These are phyloP conservation scores for Morelia viridis DNA, from an alignment of 2,797 vertebrate species.

Conservation along the genomic window DNA sequence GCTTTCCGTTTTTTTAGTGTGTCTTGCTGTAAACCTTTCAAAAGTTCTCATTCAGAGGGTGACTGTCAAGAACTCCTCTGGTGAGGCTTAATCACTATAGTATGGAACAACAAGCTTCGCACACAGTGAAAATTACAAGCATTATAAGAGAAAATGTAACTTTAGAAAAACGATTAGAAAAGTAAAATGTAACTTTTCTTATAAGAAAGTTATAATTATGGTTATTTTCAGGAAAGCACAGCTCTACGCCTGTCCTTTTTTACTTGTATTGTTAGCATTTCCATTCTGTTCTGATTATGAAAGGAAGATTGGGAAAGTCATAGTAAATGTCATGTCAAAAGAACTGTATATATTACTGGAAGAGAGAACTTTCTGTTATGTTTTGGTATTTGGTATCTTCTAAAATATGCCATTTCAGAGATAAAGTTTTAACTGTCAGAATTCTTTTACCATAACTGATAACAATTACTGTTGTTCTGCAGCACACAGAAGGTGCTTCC, in stretches of 20 bases:
- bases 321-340: background rate
- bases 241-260: background rate
- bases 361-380: background rate
- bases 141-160: background rate
- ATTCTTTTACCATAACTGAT: background rate
- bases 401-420: background rate
- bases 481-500: background rate
- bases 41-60: slow-evolving; percentile 11
- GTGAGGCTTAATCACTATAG: slow-evolving; percentile 10
- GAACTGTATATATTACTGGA: no score
- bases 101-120: background rate
- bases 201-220: slow-evolving; percentile 20
- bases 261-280: slow-evolving; percentile 14
- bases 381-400: background rate
- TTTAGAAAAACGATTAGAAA: slow-evolving; percentile 21
- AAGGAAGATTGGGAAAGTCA: background rate
- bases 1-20: background rate
- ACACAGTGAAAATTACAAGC: slow-evolving; percentile 21
- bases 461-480: background rate
- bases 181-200: slow-evolving; percentile 26
- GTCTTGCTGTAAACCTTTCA: slow-evolving; percentile 24
- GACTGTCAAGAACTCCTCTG: background rate
- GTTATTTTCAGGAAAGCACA: slow-evolving; percentile 11
- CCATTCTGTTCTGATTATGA: rapidly evolving
- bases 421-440: background rate